Evolutionary conservation across 2,888 invertebrate genomes (phyloP).

Genomic region (Caenorhabditis sp.): DNA sequence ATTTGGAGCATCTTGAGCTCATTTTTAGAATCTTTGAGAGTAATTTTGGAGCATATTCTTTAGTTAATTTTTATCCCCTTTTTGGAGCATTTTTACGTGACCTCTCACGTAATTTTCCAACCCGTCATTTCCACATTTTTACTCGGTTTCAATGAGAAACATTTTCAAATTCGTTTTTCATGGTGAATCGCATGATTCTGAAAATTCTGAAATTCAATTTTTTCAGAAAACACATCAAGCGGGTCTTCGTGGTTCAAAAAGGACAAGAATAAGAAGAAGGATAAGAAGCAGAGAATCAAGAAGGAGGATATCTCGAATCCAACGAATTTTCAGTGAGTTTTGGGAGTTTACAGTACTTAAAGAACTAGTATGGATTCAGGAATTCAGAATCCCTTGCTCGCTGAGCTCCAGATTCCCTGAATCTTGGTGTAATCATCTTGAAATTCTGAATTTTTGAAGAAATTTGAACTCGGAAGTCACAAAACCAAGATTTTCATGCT

Average conservation of each 20-base stretch:
- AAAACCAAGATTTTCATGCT: too few species aligned
- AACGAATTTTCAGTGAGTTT: conserved; percentile 71
- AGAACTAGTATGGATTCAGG: too few species aligned
- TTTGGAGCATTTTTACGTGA: too few species aligned
- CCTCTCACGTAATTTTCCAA: neutral
- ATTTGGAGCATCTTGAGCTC: too few species aligned
- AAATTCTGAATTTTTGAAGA: too few species aligned
- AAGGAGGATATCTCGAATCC: conserved; percentile 70
- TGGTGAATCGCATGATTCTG: neutral
- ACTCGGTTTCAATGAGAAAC: neutral
- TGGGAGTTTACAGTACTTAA: conserved; percentile 16
- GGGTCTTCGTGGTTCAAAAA: conserved; percentile 29
- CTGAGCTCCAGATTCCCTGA: too few species aligned
- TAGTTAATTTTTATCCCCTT: too few species aligned
- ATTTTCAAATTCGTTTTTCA: neutral
- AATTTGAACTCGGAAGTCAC: too few species aligned
- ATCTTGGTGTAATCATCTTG: neutral
- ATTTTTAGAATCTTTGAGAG: conserved; percentile 2
- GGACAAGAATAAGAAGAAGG: conserved; percentile 46
- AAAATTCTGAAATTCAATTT: conserved; percentile 9
- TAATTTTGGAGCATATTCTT: too few species aligned
- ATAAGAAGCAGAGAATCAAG: conserved; percentile 57
- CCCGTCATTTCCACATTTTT: neutral
- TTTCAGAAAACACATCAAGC: neutral
- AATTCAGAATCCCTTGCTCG: too few species aligned